These are phyloP conservation scores for Panagrolaimus sp. DNA, from an alignment of 1,140 invertebrate species.

Conservation along the genomic window DNA sequence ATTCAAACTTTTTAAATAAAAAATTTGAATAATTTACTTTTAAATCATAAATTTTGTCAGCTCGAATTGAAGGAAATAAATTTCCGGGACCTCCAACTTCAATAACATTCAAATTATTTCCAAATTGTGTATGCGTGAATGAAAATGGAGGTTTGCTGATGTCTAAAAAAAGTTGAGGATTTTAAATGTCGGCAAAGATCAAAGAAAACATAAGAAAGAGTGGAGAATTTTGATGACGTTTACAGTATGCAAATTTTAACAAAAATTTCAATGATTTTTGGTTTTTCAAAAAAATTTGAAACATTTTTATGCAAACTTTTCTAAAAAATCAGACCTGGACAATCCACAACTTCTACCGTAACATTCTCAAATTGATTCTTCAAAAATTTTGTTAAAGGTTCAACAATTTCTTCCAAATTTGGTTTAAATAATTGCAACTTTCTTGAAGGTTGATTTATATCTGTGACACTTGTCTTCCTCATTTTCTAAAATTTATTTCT, in stretches of 20 bases:
- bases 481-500: no score
- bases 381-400: neutral
- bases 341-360: neutral
- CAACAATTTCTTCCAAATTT: conserved; percentile 1
- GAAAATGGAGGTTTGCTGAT: conserved; percentile 9
- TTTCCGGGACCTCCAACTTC: conserved; percentile 5
- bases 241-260: neutral
- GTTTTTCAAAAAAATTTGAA: no score
- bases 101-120: neutral
- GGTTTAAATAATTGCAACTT: neutral
- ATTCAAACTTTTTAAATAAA: no score
- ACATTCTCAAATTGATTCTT: neutral
- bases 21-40: neutral
- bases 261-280: neutral
- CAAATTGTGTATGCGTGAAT: neutral
- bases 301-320: no score
- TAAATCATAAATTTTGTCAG: conserved; percentile 1
- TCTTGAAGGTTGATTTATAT: neutral
- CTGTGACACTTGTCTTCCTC: neutral
- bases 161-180: neutral
- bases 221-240: no score
- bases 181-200: no score
- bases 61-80: neutral
- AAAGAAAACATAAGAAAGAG: no score
- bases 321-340: conserved; percentile 3